Evolutionary conservation across 2,888 invertebrate species (phyloP), one percentile per base, ranked within the genome.

Genomic region (Omphaloscelis lunosa): DNA sequence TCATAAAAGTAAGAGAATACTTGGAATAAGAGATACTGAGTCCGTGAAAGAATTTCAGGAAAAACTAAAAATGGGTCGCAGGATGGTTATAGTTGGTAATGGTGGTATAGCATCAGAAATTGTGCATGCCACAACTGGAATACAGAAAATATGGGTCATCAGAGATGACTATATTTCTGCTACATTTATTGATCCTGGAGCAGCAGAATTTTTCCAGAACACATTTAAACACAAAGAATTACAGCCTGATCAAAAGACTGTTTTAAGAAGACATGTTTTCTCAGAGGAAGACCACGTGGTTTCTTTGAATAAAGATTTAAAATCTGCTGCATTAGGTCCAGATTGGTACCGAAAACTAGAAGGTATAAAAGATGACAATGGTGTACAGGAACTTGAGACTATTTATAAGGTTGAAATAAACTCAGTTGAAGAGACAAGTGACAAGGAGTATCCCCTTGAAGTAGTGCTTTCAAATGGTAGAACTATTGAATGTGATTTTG

Each of bases 81-180:
- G 97, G 93, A 97, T 99, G 90, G 94, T 98, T 0, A 97, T 99
- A 65, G 97, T 99, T 70, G 99, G 99, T 15, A 99, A 99, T 97
- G 99, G 99, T 53, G 99, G 99, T 23, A 99, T 99, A 91, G 99
- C 99, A 62, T 99, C 99, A 61, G 99, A 99, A 97, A 97, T 99
- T 87, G 98, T 99, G 74, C 98, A 99, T 93, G 99, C 99, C 92
- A 97, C 99, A 27, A 97, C 97, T 91, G 98, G 98, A 29, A 97
- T 99, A 70, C 98, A 99, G 92, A 98, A 99, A 70, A 97, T 99
- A 79, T 99, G 99, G 99, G 98, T 98, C 0, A 98, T 99, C 67
- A 99, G 99, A 94, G 99, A 99, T 95, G 97, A 98, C 84, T 98
- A 99, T 86, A 99, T 99, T 89, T 98, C 99, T 23, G 98, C 99